Conservation (phyloP, 2,113 vertebrate species). For the Rhadina sibilatrix region DNA sequence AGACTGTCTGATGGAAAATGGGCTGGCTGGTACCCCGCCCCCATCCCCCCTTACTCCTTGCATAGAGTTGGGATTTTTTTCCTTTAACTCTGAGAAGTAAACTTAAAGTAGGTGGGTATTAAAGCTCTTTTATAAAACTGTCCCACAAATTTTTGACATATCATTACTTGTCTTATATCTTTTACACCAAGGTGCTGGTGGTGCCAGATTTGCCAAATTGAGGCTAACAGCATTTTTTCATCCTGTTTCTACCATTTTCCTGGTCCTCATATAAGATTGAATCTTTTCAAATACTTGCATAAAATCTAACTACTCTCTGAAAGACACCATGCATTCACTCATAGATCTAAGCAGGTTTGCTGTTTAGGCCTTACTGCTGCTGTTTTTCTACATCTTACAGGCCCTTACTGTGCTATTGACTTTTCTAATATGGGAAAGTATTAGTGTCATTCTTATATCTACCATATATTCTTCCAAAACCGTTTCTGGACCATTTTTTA, state of each 20-base stretch:
- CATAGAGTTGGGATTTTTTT: background rate
- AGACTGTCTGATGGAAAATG: background rate
- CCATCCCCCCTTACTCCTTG: too few relatives aligned
- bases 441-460: background rate
- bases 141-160: background rate
- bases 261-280: background rate
- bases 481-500: background rate
- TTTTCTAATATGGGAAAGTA: background rate
- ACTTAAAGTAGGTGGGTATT: background rate
- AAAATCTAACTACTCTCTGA: background rate
- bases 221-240: background rate
- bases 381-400: background rate
- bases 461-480: background rate
- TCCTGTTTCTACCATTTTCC: background rate
- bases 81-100: background rate
- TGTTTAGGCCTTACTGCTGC: background rate
- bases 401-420: background rate
- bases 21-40: background rate
- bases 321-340: background rate
- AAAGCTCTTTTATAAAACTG: background rate
- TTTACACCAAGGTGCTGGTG: background rate
- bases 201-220: background rate
- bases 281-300: background rate
- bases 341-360: background rate
- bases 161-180: background rate